These are phyloP conservation scores for Papilio demoleus DNA, from an alignment of 2,888 invertebrate genomes.

Conservation along the genomic window DNA sequence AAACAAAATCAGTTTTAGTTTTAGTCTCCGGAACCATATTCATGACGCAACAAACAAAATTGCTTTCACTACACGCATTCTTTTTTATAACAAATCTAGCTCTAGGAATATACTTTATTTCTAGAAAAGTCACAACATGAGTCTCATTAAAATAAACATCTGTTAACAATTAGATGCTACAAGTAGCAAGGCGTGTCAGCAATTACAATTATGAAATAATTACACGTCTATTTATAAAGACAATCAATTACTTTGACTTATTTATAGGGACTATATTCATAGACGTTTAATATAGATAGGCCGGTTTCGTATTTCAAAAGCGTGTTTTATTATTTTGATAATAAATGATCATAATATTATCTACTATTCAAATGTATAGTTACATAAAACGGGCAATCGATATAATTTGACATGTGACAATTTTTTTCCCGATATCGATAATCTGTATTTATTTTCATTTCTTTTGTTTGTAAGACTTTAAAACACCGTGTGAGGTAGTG, in stretches of 20 bases:
- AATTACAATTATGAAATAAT: conserved; percentile 36
- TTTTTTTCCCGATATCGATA: conserved; percentile 1
- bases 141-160: conserved; percentile 20
- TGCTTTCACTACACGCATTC: too few species aligned
- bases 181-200: conserved; percentile 14
- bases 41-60: too few species aligned
- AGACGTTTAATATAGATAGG: conserved; percentile 26
- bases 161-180: conserved; percentile 31
- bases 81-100: too few species aligned
- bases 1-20: too few species aligned
- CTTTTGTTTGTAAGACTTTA: conserved; percentile 4
- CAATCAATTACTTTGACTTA: conserved; percentile 30
- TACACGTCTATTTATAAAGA: conserved; percentile 39
- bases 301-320: conserved; percentile 27
- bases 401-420: conserved; percentile 1
- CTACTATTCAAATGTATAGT: not conserved
- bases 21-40: too few species aligned
- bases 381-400: conserved; percentile 4
- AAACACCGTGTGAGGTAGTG: not conserved
- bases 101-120: too few species aligned
- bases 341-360: conserved; percentile 32
- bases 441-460: not conserved
- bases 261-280: conserved; percentile 32
- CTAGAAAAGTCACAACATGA: too few species aligned
- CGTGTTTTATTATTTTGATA: conserved; percentile 21